Base-by-base conservation (phyloP, 2,113 vertebrate genomes). In the Geothlypis trichas region DNA sequence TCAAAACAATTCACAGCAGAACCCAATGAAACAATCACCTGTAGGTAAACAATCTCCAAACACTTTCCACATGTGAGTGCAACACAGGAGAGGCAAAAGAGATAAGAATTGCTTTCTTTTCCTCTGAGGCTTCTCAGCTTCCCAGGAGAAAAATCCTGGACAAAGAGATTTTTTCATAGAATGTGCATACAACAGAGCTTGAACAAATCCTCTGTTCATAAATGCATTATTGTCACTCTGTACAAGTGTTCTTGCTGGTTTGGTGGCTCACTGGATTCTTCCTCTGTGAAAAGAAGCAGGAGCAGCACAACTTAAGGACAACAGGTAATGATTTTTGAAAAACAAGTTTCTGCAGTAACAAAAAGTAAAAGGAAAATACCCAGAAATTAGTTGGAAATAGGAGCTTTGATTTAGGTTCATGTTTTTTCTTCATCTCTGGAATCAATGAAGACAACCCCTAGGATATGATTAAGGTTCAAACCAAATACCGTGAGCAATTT, bases 231-330 rank as follows among this genome's bases (percentile, higher is more conserved):
- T 58, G 5, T 27, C 9, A 21, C 10, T 0, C 4, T 18, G 33
- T 7, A 1, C 2, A 3, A 39, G 2, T 10, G 28, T 65, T 33
- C 10, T 44, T 65, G 20, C 8, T 59, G 54, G 9, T 44, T 74
- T 63, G 6, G 9, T 12, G 52, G 12, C 47, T 80, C 10, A 2
- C 9, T 15, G 15, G 41, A 6, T 61, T 26, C 31, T 54, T 59
- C 12, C 15, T 9, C 7, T 0, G 0, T 4, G 2, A 47, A 39
- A 73, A 65, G 13, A 49, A 6, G 37, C 7, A 20, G 21, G 15
- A 71, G 20, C 9, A n/a, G 44, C 11, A 6, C 11, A 18, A 5
- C 4, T 63, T 63, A 46, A 31, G 52, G 58, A 59, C 9, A 67
- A 6, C 8, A 33, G 31, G 41, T 59, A 31, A 46, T 41, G 13